Percentiles rank a stretch among this genome's conserved stretches.
These are phyloP conservation scores for Melanotaenia trifasciata DNA, from an alignment of 2,797 vertebrate genomes.

Conservation along the genomic window DNA sequence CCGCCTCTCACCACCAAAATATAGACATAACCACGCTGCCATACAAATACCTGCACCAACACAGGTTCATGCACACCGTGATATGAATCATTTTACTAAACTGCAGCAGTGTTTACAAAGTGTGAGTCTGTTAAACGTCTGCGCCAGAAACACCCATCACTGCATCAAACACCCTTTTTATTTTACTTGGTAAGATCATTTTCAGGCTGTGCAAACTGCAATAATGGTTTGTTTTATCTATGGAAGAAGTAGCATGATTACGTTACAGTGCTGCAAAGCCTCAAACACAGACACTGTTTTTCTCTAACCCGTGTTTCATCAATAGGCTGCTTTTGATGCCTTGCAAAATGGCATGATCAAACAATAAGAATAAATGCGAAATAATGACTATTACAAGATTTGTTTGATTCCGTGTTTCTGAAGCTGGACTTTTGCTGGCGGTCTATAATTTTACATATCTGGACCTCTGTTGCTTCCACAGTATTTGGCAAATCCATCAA, in stretches of 20 bases:
- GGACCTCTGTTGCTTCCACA: background rate
- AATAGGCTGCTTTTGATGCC: background rate
- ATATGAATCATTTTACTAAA: conserved; percentile 17
- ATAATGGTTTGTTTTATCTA: background rate
- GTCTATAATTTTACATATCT: background rate
- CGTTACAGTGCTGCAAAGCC: background rate
- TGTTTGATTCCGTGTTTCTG: background rate
- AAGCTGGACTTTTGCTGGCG: background rate
- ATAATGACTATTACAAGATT: background rate
- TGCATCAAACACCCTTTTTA: background rate
- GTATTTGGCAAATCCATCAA: background rate
- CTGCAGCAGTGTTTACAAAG: conserved; percentile 7
- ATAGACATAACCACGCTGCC: conserved; percentile 65
- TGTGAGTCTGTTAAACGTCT: background rate
- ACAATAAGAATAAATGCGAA: background rate
- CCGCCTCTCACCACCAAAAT: conserved; percentile 69
- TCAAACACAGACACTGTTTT: background rate
- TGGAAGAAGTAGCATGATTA: background rate
- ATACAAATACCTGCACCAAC: conserved; percentile 71
- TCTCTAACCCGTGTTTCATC: background rate
- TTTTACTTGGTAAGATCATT: background rate
- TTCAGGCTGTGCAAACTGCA: background rate
- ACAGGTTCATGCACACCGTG: conserved; percentile 1
- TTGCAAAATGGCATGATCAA: background rate
- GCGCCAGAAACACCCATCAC: background rate